Base-by-base conservation (phyloP, 2,888 invertebrate genomes). In the Sphaeridia pumilis region DNA sequence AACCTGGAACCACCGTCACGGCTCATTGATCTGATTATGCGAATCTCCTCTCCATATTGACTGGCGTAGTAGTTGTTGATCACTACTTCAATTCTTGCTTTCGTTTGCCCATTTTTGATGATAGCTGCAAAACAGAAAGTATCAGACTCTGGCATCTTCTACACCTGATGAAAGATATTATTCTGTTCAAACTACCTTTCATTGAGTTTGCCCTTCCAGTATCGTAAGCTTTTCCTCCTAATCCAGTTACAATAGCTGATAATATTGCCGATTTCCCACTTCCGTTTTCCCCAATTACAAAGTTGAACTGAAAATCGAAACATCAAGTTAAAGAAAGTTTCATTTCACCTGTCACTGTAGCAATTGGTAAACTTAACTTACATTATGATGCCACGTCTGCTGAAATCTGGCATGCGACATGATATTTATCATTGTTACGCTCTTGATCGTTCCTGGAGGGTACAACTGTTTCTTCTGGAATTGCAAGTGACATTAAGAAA, bases 21-120 rank as follows among this genome's bases (percentile, higher is more conserved):
- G 14, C 46, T 55, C 3, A 64, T n/a, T 4, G 46, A 46, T 34
- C 61, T 50, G 27, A 62, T 56, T 38, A 64, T 59, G 5, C 42
- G 57, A 4, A 64, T 52, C 34, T 59, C 58, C 20, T 56, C 35
- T 20, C 64, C 60, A 45, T 62, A 64, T n/a, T 46, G 52, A 4
- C 47, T 46, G 4, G 27, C 28, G 20, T 35, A 22, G 26, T 49
- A 31, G 36, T 64, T 64, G 5, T 46, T 4, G 17, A 64, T 42
- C 2, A 57, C 57, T 10, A 64, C 49, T 28, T 57, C 41, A 10
- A 58, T 60, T 20, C 57, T 52, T 10, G 55, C 55, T 28, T 20
- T 31, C 14, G 48, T 44, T 44, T 61, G 56, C 7, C 60, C 61
- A 43, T 52, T 58, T n/a, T 57, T 55, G 21, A 63, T 49, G 1